These are phyloP conservation scores for Tiphia femorata DNA, from an alignment of 2,888 invertebrate species.

Conservation along the genomic window DNA sequence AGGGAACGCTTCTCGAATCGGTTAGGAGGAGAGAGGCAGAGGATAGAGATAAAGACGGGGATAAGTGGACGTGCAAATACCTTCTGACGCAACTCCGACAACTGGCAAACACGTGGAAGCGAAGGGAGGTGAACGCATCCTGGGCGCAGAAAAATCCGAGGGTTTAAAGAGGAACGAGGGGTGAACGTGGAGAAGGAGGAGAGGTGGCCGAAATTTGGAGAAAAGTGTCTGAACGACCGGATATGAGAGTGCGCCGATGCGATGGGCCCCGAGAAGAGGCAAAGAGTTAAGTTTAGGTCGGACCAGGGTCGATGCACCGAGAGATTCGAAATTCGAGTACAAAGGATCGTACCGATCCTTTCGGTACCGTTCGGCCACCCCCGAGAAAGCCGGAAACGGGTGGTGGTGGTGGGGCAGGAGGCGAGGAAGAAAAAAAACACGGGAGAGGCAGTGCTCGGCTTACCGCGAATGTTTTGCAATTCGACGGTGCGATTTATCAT, in stretches of 20 bases:
- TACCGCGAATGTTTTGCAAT: too few relatives aligned
- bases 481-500: too few relatives aligned
- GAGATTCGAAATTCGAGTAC: slow-evolving; percentile 1
- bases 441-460: background rate
- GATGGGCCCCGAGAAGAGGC: slow-evolving; percentile 13
- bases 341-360: too few relatives aligned
- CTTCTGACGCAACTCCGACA: slow-evolving; percentile 21
- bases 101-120: slow-evolving; percentile 10
- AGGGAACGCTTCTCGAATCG: background rate
- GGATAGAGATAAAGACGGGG: slow-evolving; percentile 14
- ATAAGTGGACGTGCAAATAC: slow-evolving; percentile 22
- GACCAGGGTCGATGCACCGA: slow-evolving; percentile 19
- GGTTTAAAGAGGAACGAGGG: slow-evolving; percentile 21
- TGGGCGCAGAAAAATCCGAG: slow-evolving; percentile 2
- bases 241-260: slow-evolving; percentile 28
- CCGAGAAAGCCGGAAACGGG: too few relatives aligned
- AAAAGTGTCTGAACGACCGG: slow-evolving; percentile 42
- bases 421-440: background rate
- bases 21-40: too few relatives aligned
- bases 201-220: slow-evolving; percentile 33
- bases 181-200: slow-evolving; percentile 12
- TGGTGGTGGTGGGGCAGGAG: too few relatives aligned
- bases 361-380: too few relatives aligned
- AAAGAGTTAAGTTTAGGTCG: slow-evolving; percentile 39
- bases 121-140: slow-evolving; percentile 12